Evolutionary conservation across 2,113 vertebrate species (phyloP).

Genomic region (Cichladusa arquata): DNA sequence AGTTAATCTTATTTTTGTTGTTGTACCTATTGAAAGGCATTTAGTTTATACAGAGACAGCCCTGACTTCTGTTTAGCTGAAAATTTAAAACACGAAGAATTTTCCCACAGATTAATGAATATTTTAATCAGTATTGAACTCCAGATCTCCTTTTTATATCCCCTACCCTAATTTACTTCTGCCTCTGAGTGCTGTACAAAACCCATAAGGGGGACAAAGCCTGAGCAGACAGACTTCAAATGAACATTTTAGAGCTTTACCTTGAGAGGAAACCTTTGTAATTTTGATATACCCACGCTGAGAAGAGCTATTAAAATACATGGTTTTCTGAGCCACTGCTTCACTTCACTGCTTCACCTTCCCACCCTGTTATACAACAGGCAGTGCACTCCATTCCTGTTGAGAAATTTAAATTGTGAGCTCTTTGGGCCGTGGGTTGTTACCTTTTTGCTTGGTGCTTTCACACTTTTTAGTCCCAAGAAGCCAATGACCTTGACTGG

Average conservation of each 20-base stretch:
- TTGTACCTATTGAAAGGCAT: neutral
- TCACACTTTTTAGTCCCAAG: neutral
- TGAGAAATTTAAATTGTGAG: neutral
- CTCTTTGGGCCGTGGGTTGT: too few relatives aligned
- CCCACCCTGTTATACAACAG: neutral
- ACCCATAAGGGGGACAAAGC: neutral
- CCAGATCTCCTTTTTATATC: neutral
- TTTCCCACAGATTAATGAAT: neutral
- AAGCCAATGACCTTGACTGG: neutral
- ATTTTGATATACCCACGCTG: accelerated
- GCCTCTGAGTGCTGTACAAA: neutral
- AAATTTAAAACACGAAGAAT: neutral
- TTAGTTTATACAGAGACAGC: neutral
- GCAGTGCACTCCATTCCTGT: neutral
- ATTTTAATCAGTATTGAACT: neutral
- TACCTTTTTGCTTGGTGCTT: neutral
- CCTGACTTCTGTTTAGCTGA: neutral
- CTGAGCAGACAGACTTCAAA: neutral
- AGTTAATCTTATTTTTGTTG: neutral
- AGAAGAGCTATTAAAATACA: neutral
- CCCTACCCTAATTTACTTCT: neutral
- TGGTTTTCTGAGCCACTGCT: neutral
- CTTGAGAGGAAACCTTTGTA: neutral
- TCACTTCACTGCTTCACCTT: neutral
- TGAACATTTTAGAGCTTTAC: neutral